These are phyloP conservation scores for Tetramorium bicarinatum DNA, from an alignment of 2,888 invertebrate genomes.

Conservation along the genomic window DNA sequence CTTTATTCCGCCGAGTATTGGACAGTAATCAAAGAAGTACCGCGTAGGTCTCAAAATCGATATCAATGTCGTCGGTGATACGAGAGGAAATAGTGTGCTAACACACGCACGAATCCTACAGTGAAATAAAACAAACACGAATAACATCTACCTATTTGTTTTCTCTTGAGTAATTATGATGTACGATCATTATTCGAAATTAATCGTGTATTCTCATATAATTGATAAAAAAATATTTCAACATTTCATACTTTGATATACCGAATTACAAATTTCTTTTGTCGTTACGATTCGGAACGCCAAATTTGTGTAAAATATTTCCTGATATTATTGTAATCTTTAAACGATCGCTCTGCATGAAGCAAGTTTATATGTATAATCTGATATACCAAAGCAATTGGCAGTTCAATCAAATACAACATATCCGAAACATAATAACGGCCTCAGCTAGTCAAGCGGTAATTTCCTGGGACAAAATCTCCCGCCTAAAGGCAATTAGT, in stretches of 20 bases:
- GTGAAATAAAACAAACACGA: slow-evolving; percentile 20
- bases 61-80: slow-evolving; percentile 45
- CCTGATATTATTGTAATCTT: background rate
- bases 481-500: slow-evolving; percentile 22
- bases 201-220: background rate
- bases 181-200: slow-evolving; percentile 2
- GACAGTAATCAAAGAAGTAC: slow-evolving; percentile 43
- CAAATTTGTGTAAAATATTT: background rate
- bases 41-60: slow-evolving; percentile 35
- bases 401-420: slow-evolving; percentile 30
- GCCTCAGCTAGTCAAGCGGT: background rate
- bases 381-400: background rate
- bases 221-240: background rate
- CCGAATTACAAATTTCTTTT: background rate
- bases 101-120: background rate
- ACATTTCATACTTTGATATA: background rate
- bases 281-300: background rate
- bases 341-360: background rate
- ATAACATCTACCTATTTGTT: slow-evolving; percentile 6
- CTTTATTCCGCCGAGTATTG: slow-evolving; percentile 32
- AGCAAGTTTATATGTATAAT: background rate
- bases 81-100: slow-evolving; percentile 30
- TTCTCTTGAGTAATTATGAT: slow-evolving; percentile 17
- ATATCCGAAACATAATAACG: slow-evolving; percentile 33
- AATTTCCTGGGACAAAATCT: slow-evolving; percentile 35